A percentile compares a stretch with the other conserved stretches of the same genome.
These are phyloP conservation scores for Axis porcinus DNA, from an alignment of 2,113 vertebrate species.

Conservation along the genomic window DNA sequence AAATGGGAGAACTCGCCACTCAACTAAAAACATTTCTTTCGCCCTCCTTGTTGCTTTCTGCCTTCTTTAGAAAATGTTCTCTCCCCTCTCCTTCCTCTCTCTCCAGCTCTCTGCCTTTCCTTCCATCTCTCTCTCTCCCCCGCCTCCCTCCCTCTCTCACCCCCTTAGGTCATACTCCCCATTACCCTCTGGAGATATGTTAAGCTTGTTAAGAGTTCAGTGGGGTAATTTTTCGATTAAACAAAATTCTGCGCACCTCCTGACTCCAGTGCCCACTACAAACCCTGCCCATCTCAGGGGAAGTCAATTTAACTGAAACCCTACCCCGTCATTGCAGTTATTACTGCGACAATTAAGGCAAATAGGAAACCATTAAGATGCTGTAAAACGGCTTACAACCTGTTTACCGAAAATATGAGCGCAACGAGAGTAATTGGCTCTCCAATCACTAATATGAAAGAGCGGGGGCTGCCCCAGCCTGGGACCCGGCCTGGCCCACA, in stretches of 20 bases:
- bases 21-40: not conserved
- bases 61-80: not conserved
- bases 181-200: conserved; percentile 71
- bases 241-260: conserved; percentile 65
- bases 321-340: conserved; percentile 67
- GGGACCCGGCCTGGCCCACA: not conserved
- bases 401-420: conserved; percentile 50
- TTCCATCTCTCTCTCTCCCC: not conserved
- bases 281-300: conserved; percentile 60
- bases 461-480: not conserved
- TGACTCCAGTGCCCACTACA: conserved; percentile 49
- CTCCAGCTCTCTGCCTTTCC: not conserved
- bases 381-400: conserved; percentile 57
- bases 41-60: not conserved
- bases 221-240: conserved; percentile 73
- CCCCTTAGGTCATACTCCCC: conserved; percentile 52
- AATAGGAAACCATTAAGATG: conserved; percentile 69
- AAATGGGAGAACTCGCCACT: not conserved
- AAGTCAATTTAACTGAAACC: conserved; percentile 63
- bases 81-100: not conserved
- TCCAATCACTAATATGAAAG: conserved; percentile 37
- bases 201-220: conserved; percentile 76
- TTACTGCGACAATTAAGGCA: conserved; percentile 63
- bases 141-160: not conserved
- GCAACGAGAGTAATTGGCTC: conserved; percentile 31